Evolutionary conservation across 2,888 invertebrate genomes (phyloP), one percentile per base, ranked within the genome.

Genomic region (Pterobdella sp.): DNA sequence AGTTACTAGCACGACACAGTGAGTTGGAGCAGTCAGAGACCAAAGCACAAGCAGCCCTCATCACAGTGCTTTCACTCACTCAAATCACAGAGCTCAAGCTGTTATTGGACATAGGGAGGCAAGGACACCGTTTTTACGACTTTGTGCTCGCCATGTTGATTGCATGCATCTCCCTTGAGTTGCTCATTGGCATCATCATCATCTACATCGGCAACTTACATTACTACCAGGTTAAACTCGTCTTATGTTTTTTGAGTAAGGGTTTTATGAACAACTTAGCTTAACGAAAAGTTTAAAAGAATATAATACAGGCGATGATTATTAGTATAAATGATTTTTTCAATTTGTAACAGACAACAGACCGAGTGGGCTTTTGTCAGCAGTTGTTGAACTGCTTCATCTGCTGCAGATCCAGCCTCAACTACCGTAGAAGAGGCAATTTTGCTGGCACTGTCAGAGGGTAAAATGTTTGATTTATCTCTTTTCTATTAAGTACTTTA

Each of bases 1-100:
- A 78, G 78, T 70, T 78, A 31, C 72, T 78, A 72, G 77, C 78
- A 18, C 74, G 78, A 4, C 77, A 78, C 75, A 76, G 75, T 60
- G 78, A 78, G 60, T 64, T 78, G 63, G 78, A 78, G 74, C 78
- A 78, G 73, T 78, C 77, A n/a, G 77, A 78, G 67, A 78, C 77
- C 56, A 78, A 78, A 68, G 78, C 78, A 3, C 78, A 78, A 67
- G 78, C 76, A 18, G 77, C 78, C 3, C 76, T 78, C 7, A 77
- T 78, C 4, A 76, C 77, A 10, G 75, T 78, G 36, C 74, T 78
- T 26, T 78, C 77, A 4, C 72, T 78, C 69, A 78, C 78, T 4
- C 78, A 78, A 67, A 78, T 78, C 69, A 78, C 78, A 0, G 78
- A 78, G 68, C 74, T 78, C 42, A 78, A 78, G 36, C 75, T 78